These are phyloP conservation scores for Apis dorsata DNA, from an alignment of 1,140 invertebrate species.

Conservation along the genomic window DNA sequence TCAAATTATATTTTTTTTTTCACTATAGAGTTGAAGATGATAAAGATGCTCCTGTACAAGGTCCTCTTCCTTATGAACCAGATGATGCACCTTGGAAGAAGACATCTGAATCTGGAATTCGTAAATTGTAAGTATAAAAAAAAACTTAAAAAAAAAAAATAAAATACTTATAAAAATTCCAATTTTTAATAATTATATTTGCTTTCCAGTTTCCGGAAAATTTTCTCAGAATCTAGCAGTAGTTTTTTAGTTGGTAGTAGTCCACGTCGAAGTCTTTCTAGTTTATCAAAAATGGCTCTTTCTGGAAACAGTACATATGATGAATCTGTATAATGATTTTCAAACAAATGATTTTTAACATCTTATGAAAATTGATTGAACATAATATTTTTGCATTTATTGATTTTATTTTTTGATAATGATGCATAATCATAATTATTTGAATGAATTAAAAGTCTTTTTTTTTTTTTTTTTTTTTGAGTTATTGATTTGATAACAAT, in stretches of 20 bases:
- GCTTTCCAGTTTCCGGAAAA: slow-evolving; percentile 84
- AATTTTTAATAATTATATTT: slow-evolving; percentile 17
- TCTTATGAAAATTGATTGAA: slow-evolving; percentile 21
- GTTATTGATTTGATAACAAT: slow-evolving; percentile 1
- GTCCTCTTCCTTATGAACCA: slow-evolving; percentile 96
- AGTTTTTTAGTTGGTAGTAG: slow-evolving; percentile 82
- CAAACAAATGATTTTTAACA: slow-evolving; percentile 40
- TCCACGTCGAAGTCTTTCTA: slow-evolving; percentile 86
- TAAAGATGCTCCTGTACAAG: slow-evolving; percentile 93
- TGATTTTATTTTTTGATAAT: slow-evolving; percentile 13
- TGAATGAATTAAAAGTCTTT: not conserved
- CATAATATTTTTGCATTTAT: slow-evolving; percentile 12
- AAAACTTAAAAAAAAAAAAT: not conserved
- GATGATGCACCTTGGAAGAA: slow-evolving; percentile 96
- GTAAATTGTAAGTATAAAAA: slow-evolving; percentile 92
- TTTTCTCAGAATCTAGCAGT: slow-evolving; percentile 84
- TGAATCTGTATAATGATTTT: slow-evolving; percentile 63
- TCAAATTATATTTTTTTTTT: not conserved
- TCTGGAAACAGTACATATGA: slow-evolving; percentile 80
- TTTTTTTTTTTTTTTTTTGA: not conserved
- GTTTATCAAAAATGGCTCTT: slow-evolving; percentile 86
- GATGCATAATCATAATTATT: not conserved
- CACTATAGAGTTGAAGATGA: slow-evolving; percentile 80
- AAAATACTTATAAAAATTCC: not conserved
- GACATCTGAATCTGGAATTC: slow-evolving; percentile 90